phyloP scores from a whole-genome alignment of 2,113 vertebrate species.

The Ammodytes marinus region DNA sequence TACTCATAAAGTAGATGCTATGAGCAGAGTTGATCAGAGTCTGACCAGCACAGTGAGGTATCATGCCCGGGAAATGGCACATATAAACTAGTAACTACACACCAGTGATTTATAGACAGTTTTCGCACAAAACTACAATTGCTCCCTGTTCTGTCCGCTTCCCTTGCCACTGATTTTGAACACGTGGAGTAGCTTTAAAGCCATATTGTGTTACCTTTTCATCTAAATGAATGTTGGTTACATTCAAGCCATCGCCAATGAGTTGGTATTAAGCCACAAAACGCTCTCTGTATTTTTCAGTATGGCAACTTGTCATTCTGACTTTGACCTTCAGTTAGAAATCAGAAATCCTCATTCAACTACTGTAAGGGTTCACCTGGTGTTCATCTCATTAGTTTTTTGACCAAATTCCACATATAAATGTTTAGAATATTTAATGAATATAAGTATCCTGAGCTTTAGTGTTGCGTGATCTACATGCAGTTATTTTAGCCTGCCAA shows the following conservation, averaged over 20 bases:
- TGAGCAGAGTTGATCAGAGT: constrained; percentile 8
- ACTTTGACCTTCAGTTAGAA: neutral
- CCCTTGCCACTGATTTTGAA: neutral
- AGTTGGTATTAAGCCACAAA: too few relatives aligned
- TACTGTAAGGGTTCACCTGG: constrained; percentile 6
- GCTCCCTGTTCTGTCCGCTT: neutral
- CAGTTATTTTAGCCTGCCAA: neutral
- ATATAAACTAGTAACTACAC: neutral
- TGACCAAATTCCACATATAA: constrained; percentile 6
- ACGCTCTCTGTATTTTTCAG: too few relatives aligned
- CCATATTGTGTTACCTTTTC: too few relatives aligned
- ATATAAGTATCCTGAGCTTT: constrained; percentile 47
- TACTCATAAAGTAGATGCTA: neutral
- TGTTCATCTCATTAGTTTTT: neutral
- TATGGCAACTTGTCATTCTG: too few relatives aligned
- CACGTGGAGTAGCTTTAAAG: neutral
- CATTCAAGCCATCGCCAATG: too few relatives aligned
- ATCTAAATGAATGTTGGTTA: too few relatives aligned
- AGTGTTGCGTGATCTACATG: neutral
- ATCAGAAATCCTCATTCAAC: neutral
- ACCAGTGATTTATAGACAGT: neutral
- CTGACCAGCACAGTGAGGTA: neutral
- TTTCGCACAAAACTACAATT: neutral
- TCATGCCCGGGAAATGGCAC: constrained; percentile 12
- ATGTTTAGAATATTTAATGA: constrained; percentile 2